Evolutionary conservation across 2,888 invertebrate genomes (phyloP), one percentile per base, ranked within the genome.

Genomic region (Onchidella celtica): DNA sequence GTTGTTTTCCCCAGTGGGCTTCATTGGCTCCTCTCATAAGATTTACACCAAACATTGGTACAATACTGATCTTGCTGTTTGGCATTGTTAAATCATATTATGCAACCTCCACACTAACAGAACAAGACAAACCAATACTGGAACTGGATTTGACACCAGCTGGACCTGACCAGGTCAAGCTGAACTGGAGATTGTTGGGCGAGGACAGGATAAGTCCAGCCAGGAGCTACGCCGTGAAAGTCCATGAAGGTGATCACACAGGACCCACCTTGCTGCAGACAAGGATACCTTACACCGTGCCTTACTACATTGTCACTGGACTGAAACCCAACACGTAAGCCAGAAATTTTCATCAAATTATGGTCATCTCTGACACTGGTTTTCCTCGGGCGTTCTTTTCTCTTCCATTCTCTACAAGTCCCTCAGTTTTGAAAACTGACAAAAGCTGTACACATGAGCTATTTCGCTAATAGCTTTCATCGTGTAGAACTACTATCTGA

Each of bases 131-230:
- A 57, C 77, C 77, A 1, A 57, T 36, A 27, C 32, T 77, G 3
- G 57, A 66, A 6, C 9, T 77, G 17, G 77, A 77, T 11, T 27
- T 77, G 1, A 68, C 14, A 14, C 77, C 77, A n/a, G n/a, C 0
- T 17, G 68, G 68, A 0, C 3, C 0, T 1, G 36, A 57, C 32
- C 24, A 36, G 36, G 57, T 47, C 36, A 66, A 36, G 27, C 9
- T 77, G 3, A 68, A 77, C 77, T 77, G 77, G 77, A n/a, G 34
- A 0, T 24, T 77, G 36, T 3, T 57, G 0, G 57, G 57, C 1
- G 68, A 32, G 1, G 24, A 32, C 66, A 68, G 36, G 14, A 6
- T 29, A 17, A 29, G 68, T 9, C 55, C 68, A 21, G 21, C 68
- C 14, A 4, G 3, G 0, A 34, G 32, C 17, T 77, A 36, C 77